Evolutionary conservation across 2,888 invertebrate species (phyloP), one percentile per base, ranked within the genome.

Genomic region (Mesopsocus fuscifrons): DNA sequence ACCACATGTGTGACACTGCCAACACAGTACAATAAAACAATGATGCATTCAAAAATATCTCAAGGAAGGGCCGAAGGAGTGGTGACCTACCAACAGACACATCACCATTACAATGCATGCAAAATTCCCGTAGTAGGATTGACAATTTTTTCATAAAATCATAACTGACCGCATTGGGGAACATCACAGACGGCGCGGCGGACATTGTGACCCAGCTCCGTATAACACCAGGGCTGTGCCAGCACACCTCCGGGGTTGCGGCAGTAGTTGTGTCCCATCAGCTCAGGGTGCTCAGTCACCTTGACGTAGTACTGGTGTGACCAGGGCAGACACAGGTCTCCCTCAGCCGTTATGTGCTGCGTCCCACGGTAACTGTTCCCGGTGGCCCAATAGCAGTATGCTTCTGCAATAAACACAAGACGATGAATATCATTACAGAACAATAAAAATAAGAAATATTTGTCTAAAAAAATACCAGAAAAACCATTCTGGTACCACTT

Each of bases 151-250:
- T 21, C n/a, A 20, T 41, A n/a, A n/a, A n/a, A n/a, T n/a, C n/a
- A n/a, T 13, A 46, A 62, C 69, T 64, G 57, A 76, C 77, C 68
- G 68, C 95, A 95, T 63, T 81, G 81, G 15, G 81, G 81, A 51
- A 97, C 78, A 53, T 81, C 73, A 61, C 95, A 97, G 44, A 74
- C 62, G 58, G 91, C 88, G 55, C 75, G 77, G 49, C 77, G 74
- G 52, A 72, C 72, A 53, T 77, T 75, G 46, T 74, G 75, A 53
- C 72, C 70, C 48, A 60, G 64, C 46, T 72, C 74, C 13, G 80
- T 73, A 52, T 75, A 85, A 63, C 95, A 97, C 85, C 94, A 97
- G 0, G 95, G 95, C 50, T 79, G 78, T 1, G 67, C 57, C 57
- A 83, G 79, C 1, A 71, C 64, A 22, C 78, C 78, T 18, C 82